Evolutionary conservation across 2,888 invertebrate genomes (phyloP).

Genomic region (Eupithecia pulchellata): DNA sequence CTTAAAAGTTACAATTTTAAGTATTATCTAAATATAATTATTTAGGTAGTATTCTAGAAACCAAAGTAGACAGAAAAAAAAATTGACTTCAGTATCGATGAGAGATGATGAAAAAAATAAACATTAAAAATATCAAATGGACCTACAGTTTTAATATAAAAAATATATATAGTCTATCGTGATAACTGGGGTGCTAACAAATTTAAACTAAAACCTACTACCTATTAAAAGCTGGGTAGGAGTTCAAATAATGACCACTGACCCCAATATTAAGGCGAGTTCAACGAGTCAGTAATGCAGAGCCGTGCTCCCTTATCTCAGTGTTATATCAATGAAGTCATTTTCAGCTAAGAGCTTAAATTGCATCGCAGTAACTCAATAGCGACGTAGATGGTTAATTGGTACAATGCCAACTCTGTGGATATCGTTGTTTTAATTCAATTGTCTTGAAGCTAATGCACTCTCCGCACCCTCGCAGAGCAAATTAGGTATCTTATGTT

Average conservation of each 20-base stretch:
- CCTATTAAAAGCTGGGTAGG: conserved; percentile 23
- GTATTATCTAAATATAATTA: no score
- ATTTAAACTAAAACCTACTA: conserved; percentile 19
- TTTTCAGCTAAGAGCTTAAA: conserved; percentile 73
- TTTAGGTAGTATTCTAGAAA: no score
- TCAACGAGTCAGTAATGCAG: conserved; percentile 40
- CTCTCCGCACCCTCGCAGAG: conserved; percentile 56
- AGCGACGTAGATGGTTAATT: conserved; percentile 69
- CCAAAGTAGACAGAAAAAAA: no score
- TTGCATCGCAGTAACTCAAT: conserved; percentile 67
- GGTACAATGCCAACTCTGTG: conserved; percentile 74
- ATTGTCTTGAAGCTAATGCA: conserved; percentile 71
- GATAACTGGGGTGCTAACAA: neutral
- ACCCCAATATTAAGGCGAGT: conserved; percentile 34
- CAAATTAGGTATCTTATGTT: conserved; percentile 58
- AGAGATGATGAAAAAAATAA: no score
- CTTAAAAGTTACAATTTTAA: no score
- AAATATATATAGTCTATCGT: neutral
- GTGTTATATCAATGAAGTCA: conserved; percentile 72
- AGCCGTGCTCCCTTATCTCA: conserved; percentile 43
- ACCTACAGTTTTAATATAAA: no score
- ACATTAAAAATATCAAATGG: no score
- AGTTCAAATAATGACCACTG: conserved; percentile 30
- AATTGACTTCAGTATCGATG: no score
- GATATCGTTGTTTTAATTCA: conserved; percentile 75